A percentile compares a stretch with the other conserved stretches of the same genome.
Conservation (phyloP, 2,888 invertebrate species). For the Brachypterus glaber region DNA sequence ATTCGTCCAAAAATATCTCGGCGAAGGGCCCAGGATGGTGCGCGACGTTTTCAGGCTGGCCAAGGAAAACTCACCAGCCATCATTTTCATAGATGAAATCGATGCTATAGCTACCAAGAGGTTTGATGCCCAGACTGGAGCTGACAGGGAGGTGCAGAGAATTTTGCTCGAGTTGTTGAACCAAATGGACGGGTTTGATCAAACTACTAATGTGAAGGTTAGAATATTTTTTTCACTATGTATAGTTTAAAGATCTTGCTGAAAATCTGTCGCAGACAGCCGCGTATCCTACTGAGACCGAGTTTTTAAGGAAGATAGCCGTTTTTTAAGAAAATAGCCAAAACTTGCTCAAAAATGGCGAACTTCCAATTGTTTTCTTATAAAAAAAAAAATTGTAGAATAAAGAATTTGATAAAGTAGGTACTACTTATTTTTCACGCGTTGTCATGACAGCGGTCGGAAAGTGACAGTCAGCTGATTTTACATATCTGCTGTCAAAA, state of each 20-base stretch:
- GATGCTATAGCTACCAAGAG: constrained; percentile 99
- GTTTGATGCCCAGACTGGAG: constrained; percentile 96
- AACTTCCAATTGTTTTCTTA: too few species aligned
- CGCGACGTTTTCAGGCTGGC: constrained; percentile 97
- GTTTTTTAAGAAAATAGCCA: too few species aligned
- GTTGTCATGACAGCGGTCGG: too few species aligned
- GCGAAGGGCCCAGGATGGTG: constrained; percentile 99
- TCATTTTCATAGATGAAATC: constrained; percentile 99
- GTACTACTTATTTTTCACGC: too few species aligned
- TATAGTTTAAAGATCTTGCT: background rate
- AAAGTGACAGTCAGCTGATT: too few species aligned
- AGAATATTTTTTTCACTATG: constrained; percentile 4
- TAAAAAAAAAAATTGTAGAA: too few species aligned
- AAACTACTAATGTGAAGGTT: constrained; percentile 99
- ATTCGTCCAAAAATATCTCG: constrained; percentile 98
- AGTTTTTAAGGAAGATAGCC: too few species aligned
- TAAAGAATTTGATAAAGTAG: too few species aligned
- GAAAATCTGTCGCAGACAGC: too few species aligned
- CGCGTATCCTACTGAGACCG: too few species aligned
- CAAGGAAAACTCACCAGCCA: constrained; percentile 98
- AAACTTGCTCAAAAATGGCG: too few species aligned
- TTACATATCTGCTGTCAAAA: too few species aligned
- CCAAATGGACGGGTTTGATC: constrained; percentile 99
- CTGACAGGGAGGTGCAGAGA: constrained; percentile 96
- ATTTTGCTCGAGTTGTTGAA: constrained; percentile 93